Evolutionary conservation across 2,113 vertebrate species (phyloP), one percentile per base, ranked within the genome.

Genomic region (Pontoporia blainvillei): DNA sequence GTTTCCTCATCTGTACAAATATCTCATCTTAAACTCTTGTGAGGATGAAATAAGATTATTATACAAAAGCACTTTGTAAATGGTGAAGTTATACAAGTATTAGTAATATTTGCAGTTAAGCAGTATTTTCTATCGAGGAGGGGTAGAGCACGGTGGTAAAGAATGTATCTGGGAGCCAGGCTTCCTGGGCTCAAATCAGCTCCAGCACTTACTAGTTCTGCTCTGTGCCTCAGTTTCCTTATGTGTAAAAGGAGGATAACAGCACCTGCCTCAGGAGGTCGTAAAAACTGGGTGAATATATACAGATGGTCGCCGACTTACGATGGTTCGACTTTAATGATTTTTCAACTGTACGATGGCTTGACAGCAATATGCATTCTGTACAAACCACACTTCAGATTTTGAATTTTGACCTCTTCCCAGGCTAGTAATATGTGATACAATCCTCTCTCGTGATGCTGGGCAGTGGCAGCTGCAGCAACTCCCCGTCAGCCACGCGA

Each of bases 141-240:
- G 46, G 17, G 5, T 14, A 1, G 8, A 61, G 49, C 44, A 6
- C 0, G 0, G 3, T 8, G 5, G 17, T 34, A 54, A 23, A 21
- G 73, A 57, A 31, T 5, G 2, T 4, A 4, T 0, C 10, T 3
- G 23, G 75, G 46, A 44, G 73, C 88, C 62, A 25, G 81, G 57
- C 34, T 17, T 21, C n/a, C 89, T 59, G n/a, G 34, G 57, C 78
- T 57, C 39, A 52, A 31, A 29, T 23, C 17, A 21, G 23, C 3
- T 52, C 76, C 5, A 1, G 76, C 44, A 14, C 86, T 72, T 36
- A 9, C 62, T 49, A 29, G 29, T 52, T 49, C 49, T 44, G 27
- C 66, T 94, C 46, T 57, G 76, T 46, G 82, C 82, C 94, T 98
- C 82, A 5, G 71, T 89, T 85, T 75, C 82, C 88, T 81, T 91